These are phyloP conservation scores for Pharmacophagus antenor DNA, from an alignment of 2,888 invertebrate genomes.

Conservation along the genomic window DNA sequence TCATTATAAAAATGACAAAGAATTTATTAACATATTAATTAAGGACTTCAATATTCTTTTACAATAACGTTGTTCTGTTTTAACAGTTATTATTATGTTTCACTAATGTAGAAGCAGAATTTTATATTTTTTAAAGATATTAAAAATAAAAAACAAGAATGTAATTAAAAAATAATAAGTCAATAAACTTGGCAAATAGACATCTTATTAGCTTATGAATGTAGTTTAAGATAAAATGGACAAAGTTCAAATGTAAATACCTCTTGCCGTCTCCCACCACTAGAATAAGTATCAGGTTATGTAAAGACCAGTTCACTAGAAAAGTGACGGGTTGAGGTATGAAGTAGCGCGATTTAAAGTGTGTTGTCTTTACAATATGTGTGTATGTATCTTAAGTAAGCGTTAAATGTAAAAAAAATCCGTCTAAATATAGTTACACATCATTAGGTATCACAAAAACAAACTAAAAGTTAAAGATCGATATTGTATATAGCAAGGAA, in stretches of 20 bases:
- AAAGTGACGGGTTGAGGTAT: constrained; percentile 18
- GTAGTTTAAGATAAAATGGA: neutral
- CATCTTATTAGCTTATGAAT: constrained; percentile 11
- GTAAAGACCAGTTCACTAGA: constrained; percentile 26
- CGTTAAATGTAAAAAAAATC: neutral
- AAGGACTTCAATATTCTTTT: neutral
- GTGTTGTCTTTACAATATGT: constrained; percentile 1
- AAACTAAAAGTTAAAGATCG: neutral
- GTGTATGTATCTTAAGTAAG: neutral
- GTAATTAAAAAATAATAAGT: constrained; percentile 6
- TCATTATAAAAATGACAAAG: constrained; percentile 5
- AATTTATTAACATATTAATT: neutral
- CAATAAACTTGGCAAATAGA: constrained; percentile 1
- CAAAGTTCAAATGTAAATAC: constrained; percentile 26
- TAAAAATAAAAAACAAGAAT: neutral
- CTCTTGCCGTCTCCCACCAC: constrained; percentile 24
- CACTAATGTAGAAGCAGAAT: neutral
- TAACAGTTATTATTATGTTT: neutral
- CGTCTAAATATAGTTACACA: neutral
- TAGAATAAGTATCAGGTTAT: constrained; percentile 17
- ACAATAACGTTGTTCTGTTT: neutral
- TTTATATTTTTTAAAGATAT: neutral
- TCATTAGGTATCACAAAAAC: neutral
- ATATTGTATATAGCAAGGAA: neutral
- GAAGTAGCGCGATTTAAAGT: neutral